Base-by-base conservation (phyloP, 2,888 invertebrate genomes). In the Micropterix aruncella region DNA sequence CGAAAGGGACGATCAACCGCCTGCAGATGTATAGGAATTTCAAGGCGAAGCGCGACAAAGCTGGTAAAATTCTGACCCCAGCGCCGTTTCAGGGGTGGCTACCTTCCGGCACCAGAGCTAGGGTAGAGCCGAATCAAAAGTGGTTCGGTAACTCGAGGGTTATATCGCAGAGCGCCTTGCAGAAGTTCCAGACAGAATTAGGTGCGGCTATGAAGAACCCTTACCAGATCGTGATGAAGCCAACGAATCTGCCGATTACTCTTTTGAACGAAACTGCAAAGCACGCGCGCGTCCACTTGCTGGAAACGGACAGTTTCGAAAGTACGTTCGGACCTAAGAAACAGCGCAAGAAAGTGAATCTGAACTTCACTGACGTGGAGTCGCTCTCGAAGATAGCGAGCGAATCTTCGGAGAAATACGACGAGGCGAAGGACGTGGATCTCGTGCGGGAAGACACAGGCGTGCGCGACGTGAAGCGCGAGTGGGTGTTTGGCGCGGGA, bases 131-230 rank as follows among this genome's bases (percentile, higher is more conserved):
- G 2, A 95, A 91, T 53, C 90, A 94, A 55, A 92, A 88, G 61
- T 99, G 99, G 99, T 99, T 99, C 64, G 95, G 96, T 14, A 99
- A 99, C 61, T 95, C 97, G 0, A 77, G 95, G 50, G 95, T 99
- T 0, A 92, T 99, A 52, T 87, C 93, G 1, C 97, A 99, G 65
- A 83, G 77, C 56, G 83, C 89, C 0, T 59, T 91, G 19, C 90
- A 90, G 62, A 89, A 87, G 58, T 90, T 91, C 57, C 88, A 99
- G 70, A 88, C 88, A 38, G 96, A 96, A 66, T 79, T 99, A 60
- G 94, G 93, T 15, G 88, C 89, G 55, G 96, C 88, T 19, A 75
- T 93, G 44, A 92, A 85, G 58, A 94, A 97, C 66, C 97, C 99
- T 0, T 99, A 96, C 60, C 90, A 96, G 70, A 89, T 99, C 15